Evolutionary conservation across 2,113 vertebrate species (phyloP).

Genomic region (Pyrgilauda ruficollis): DNA sequence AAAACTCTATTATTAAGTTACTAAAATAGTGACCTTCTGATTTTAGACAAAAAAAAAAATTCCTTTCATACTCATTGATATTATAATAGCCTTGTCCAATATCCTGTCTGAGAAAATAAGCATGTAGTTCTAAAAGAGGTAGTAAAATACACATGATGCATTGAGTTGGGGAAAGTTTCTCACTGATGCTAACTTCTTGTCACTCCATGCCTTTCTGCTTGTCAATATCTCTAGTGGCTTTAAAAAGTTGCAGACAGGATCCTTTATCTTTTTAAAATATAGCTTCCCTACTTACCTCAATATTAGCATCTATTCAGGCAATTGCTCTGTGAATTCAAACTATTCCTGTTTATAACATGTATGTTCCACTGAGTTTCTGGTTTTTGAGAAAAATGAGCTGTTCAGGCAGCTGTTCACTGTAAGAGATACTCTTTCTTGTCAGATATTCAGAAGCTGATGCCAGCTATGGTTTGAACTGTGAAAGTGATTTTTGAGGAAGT

Average conservation of each 20-base stretch:
- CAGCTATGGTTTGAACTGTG: conserved; percentile 25
- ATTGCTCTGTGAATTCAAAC: not conserved
- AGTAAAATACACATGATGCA: not conserved
- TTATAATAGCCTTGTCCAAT: not conserved
- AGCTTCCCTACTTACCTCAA: not conserved
- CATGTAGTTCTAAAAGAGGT: not conserved
- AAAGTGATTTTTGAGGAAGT: not conserved
- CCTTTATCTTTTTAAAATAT: not conserved
- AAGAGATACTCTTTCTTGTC: not conserved
- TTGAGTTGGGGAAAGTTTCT: not conserved
- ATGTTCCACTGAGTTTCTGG: not conserved
- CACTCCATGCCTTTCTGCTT: not conserved
- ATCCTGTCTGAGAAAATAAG: not conserved
- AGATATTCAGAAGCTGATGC: conserved; percentile 7
- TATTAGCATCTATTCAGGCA: not conserved
- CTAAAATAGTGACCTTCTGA: not conserved
- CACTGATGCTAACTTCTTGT: not conserved
- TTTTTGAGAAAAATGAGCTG: conserved; percentile 2
- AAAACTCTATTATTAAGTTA: not conserved
- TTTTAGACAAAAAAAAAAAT: not conserved
- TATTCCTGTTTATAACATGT: not conserved
- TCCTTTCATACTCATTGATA: not conserved
- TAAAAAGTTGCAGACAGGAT: not conserved
- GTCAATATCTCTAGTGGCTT: not conserved
- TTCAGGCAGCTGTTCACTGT: conserved; percentile 16